phyloP scores from a whole-genome alignment of 2,888 invertebrate species.

The Xylota segnis region DNA sequence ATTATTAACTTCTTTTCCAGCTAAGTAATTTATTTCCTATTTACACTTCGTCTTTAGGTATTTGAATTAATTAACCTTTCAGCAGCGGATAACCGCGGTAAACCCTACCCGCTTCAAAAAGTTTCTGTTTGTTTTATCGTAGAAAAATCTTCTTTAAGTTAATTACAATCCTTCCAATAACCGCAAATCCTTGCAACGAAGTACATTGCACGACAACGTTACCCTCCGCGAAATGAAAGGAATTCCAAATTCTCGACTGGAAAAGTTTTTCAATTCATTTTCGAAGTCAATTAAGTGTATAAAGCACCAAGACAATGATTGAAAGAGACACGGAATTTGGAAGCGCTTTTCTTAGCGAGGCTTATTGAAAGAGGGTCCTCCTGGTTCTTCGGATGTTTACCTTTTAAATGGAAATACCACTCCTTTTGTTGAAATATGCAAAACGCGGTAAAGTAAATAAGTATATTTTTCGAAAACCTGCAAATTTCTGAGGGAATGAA shows the following conservation, averaged over 20 bases:
- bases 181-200: constrained; percentile 39
- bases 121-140: constrained; percentile 21
- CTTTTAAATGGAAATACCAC: constrained; percentile 38
- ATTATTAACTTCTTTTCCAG: constrained; percentile 22
- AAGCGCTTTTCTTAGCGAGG: neutral
- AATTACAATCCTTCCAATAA: constrained; percentile 50
- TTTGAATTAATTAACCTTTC: constrained; percentile 55
- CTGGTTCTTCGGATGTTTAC: constrained; percentile 26
- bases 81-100: constrained; percentile 4
- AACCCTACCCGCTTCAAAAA: constrained; percentile 7
- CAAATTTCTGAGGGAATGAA: neutral
- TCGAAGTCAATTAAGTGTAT: constrained; percentile 48
- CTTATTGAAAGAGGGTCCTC: neutral
- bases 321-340: neutral
- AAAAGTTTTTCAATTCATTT: constrained; percentile 49
- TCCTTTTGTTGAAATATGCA: constrained; percentile 42
- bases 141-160: constrained; percentile 34
- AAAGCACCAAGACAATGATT: constrained; percentile 4
- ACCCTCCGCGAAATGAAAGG: constrained; percentile 19
- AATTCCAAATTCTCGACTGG: constrained; percentile 38
- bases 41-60: constrained; percentile 25
- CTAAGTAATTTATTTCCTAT: constrained; percentile 41
- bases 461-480: neutral
- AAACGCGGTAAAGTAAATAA: constrained; percentile 23
- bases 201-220: constrained; percentile 14